These are phyloP conservation scores for Drosophila birchii DNA, from an alignment of 2,888 invertebrate species.

Conservation along the genomic window DNA sequence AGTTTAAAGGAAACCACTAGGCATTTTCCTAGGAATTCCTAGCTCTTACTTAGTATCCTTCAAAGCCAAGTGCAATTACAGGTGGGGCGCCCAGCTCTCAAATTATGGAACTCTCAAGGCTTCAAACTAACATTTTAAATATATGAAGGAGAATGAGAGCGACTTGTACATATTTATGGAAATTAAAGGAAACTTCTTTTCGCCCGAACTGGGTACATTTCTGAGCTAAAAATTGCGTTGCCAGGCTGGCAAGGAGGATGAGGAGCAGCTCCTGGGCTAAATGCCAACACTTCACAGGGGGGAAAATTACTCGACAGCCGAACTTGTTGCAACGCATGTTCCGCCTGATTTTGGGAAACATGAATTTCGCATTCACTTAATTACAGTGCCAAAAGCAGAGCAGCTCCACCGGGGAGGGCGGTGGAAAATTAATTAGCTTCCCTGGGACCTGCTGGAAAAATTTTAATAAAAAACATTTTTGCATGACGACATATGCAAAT, in stretches of 20 bases:
- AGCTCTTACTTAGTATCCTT: conserved; percentile 14
- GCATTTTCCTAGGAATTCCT: conserved; percentile 37
- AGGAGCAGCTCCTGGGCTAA: conserved; percentile 25
- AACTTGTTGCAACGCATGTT: conserved; percentile 72
- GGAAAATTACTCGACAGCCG: conserved; percentile 73
- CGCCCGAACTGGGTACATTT: conserved; percentile 51
- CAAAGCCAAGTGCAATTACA: conserved; percentile 30
- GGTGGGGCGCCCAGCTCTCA: neutral
- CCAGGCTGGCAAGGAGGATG: conserved; percentile 9
- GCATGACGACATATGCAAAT: conserved; percentile 81
- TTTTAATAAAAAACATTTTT: conserved; percentile 70
- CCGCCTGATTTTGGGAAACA: conserved; percentile 74
- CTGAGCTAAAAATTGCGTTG: conserved; percentile 48
- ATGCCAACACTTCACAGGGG: conserved; percentile 65
- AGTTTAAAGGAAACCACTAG: conserved; percentile 38
- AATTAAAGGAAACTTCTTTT: conserved; percentile 53
- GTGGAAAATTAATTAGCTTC: conserved; percentile 72
- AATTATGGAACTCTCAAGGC: conserved; percentile 33
- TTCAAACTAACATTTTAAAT: conserved; percentile 60
- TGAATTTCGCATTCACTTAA: conserved; percentile 82
- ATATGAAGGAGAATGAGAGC: conserved; percentile 35
- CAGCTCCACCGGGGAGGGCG: neutral
- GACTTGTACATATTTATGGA: conserved; percentile 67
- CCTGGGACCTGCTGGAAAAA: conserved; percentile 40
- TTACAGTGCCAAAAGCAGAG: conserved; percentile 54